These are phyloP conservation scores for Cinclus cinclus DNA, from an alignment of 2,113 vertebrate genomes.

Conservation along the genomic window DNA sequence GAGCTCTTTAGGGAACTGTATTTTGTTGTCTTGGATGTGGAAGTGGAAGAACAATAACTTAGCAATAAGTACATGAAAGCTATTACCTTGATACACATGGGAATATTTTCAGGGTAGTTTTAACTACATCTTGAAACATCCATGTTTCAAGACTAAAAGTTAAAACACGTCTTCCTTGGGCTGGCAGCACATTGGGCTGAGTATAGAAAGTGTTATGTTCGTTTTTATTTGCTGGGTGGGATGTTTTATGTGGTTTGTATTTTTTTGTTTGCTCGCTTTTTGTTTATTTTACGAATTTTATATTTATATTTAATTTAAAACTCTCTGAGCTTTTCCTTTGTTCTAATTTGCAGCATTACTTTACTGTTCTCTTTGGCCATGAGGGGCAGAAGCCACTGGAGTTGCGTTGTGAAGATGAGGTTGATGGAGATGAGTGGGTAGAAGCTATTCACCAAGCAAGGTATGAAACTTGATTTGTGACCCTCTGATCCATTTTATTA, in stretches of 20 bases:
- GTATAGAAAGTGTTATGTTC: neutral
- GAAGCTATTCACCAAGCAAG: conserved; percentile 98
- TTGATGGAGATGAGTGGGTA: conserved; percentile 93
- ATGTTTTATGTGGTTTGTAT: neutral
- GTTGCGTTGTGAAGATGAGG: conserved; percentile 92
- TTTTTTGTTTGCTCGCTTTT: neutral
- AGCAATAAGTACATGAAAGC: neutral
- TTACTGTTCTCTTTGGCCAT: conserved; percentile 94
- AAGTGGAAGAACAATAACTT: neutral
- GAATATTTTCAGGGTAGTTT: neutral
- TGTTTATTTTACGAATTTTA: neutral
- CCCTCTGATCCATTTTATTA: neutral
- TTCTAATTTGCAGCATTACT: conserved; percentile 84
- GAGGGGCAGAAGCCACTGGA: conserved; percentile 97
- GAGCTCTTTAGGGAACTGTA: neutral
- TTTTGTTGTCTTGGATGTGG: neutral
- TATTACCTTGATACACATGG: neutral
- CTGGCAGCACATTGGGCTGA: neutral
- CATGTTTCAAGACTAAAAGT: neutral
- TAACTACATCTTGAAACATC: neutral
- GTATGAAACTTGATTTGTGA: conserved; percentile 64
- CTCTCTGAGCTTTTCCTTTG: neutral
- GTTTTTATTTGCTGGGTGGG: neutral
- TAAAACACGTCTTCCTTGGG: neutral
- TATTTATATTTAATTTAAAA: neutral